Percentiles rank a stretch among this genome's conserved stretches.
phyloP scores from a whole-genome alignment of 2,113 vertebrate species.

The Tragelaphus buxtoni region DNA sequence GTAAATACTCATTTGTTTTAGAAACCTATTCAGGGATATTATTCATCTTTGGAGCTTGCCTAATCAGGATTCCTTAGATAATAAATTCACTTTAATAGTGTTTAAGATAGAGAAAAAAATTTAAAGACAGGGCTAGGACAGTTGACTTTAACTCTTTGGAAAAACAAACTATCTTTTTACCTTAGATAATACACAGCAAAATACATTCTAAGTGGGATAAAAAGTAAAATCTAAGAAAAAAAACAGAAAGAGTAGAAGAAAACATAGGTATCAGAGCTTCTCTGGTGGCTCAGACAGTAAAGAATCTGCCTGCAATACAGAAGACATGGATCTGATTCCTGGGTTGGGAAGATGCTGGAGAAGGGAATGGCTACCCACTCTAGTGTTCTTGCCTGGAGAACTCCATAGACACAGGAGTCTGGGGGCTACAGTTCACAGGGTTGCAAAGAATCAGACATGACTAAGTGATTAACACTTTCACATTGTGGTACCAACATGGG shows the following conservation, averaged over 20 bases:
- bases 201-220: background rate
- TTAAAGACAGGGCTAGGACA: background rate
- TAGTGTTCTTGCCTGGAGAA: background rate
- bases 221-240: background rate
- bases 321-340: background rate
- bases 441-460: background rate
- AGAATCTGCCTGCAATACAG: background rate
- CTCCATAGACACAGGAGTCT: background rate
- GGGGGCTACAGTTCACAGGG: background rate
- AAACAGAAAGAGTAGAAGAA: background rate
- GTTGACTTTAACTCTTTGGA: background rate
- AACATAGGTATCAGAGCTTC: background rate
- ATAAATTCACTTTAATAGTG: background rate
- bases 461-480: background rate
- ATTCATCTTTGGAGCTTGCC: background rate
- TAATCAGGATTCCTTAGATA: background rate
- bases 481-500: background rate
- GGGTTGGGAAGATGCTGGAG: background rate
- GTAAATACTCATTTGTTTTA: background rate
- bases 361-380: background rate
- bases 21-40: background rate
- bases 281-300: background rate
- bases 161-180: background rate
- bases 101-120: background rate
- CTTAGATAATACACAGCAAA: background rate